These are phyloP conservation scores for Panulirus ornatus DNA, from an alignment of 1,140 invertebrate genomes.

Conservation along the genomic window DNA sequence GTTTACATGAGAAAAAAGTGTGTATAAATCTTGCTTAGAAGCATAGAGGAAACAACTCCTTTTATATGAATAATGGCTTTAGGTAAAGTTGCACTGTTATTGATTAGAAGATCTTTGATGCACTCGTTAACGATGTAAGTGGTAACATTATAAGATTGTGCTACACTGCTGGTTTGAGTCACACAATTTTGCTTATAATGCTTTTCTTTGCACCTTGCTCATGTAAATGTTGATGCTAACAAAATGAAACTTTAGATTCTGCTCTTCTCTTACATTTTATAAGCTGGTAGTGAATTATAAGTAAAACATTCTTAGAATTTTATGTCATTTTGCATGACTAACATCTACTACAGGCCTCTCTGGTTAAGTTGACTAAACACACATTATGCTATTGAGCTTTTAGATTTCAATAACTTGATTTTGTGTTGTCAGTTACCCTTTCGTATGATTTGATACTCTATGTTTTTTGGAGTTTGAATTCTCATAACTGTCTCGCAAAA, in stretches of 20 bases:
- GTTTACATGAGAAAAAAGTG: neutral
- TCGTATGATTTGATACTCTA: too few relatives aligned
- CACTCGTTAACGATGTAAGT: too few relatives aligned
- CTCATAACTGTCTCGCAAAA: too few relatives aligned
- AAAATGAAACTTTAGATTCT: conserved; percentile 7
- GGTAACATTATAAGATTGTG: neutral
- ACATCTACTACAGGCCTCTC: neutral
- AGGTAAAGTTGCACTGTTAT: neutral
- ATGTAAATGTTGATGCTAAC: neutral
- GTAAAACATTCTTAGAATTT: neutral
- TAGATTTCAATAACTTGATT: neutral
- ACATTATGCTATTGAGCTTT: neutral
- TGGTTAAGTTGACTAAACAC: neutral
- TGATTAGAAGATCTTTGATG: neutral
- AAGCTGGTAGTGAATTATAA: neutral
- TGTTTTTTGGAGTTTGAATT: too few relatives aligned
- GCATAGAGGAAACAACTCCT: neutral
- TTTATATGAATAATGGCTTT: neutral
- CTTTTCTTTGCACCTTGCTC: neutral
- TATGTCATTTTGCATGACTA: neutral
- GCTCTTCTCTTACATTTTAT: conserved; percentile 11
- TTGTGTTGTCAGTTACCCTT: neutral
- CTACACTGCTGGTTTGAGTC: neutral
- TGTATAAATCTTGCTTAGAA: neutral
- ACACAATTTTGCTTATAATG: neutral